These are phyloP conservation scores for Elgaria multicarinata DNA, from an alignment of 2,113 vertebrate species.

Conservation along the genomic window DNA sequence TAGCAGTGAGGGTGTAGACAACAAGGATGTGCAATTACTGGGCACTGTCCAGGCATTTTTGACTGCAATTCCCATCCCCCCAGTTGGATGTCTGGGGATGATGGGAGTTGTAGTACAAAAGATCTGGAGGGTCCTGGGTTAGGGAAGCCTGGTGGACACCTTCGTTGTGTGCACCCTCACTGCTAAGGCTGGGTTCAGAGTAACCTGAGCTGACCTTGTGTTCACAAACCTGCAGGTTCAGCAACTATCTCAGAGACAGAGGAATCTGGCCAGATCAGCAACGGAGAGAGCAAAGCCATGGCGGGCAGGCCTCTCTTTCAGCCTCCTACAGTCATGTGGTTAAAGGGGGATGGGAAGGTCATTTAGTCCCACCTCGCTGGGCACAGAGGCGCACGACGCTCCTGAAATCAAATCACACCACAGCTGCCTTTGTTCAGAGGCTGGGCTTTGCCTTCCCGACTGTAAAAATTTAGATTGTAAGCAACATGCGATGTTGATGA, in stretches of 20 bases:
- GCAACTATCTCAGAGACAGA: not conserved
- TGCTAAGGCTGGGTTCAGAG: not conserved
- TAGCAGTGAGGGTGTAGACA: too few species aligned
- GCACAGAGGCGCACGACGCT: not conserved
- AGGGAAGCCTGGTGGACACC: not conserved
- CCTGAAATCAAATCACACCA: not conserved
- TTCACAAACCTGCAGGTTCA: not conserved
- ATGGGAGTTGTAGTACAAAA: too few species aligned
- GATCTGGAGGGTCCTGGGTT: too few species aligned
- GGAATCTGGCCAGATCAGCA: not conserved
- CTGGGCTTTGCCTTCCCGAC: not conserved
- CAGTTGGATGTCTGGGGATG: too few species aligned
- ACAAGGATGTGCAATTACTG: too few species aligned
- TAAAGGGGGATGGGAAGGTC: not conserved
- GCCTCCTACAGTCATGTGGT: not conserved
- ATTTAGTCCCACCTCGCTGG: not conserved
- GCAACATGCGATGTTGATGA: not conserved
- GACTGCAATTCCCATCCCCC: too few species aligned
- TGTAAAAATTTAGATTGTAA: not conserved
- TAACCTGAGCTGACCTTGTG: not conserved
- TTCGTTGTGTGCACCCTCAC: not conserved
- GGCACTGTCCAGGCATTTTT: too few species aligned
- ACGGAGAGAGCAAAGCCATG: too few species aligned
- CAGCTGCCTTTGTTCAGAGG: too few species aligned
- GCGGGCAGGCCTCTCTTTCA: not conserved